phyloP scores from a whole-genome alignment of 2,113 vertebrate species.

The Brevimyrus niger region DNA sequence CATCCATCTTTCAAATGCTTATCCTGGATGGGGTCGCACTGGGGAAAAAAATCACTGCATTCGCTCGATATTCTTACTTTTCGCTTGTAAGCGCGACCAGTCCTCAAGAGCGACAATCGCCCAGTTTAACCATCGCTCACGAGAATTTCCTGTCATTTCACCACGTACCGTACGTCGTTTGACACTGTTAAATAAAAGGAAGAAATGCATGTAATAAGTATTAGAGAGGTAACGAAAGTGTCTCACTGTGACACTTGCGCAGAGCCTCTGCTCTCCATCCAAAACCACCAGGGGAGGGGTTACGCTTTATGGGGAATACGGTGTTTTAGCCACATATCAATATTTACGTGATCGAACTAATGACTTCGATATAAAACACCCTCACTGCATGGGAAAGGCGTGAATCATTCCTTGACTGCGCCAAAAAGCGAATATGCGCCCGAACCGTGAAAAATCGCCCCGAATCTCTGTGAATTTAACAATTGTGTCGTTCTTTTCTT shows the following conservation, averaged over 20 bases:
- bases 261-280: not conserved
- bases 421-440: not conserved
- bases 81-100: not conserved
- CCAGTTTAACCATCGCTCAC: not conserved
- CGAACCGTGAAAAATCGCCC: not conserved
- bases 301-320: not conserved
- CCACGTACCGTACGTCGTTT: not conserved
- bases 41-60: not conserved
- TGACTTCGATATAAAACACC: not conserved
- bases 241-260: not conserved
- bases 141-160: not conserved
- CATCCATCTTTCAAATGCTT: not conserved
- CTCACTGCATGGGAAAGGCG: not conserved
- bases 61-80: not conserved
- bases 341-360: not conserved
- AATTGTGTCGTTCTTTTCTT: not conserved
- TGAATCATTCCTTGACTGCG: not conserved
- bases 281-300: not conserved
- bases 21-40: not conserved
- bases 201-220: not conserved
- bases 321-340: not conserved
- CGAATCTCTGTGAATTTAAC: not conserved
- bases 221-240: not conserved
- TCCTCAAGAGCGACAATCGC: not conserved
- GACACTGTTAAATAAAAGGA: not conserved